Percentiles rank a stretch among this genome's conserved stretches.
Evolutionary conservation across 2,888 invertebrate genomes (phyloP).

Genomic region (Bombyx huttoni): DNA sequence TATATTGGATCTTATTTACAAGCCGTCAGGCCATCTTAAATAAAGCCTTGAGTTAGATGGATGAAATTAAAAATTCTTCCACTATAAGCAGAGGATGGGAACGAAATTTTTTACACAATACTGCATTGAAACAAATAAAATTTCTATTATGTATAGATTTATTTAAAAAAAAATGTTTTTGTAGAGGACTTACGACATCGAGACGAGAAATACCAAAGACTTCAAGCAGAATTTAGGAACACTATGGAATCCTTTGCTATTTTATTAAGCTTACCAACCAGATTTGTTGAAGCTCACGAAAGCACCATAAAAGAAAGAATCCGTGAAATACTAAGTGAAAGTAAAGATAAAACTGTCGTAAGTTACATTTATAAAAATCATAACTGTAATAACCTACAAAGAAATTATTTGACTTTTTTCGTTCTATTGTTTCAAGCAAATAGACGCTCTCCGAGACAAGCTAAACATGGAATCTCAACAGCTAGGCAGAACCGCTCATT

Average conservation of each 20-base stretch:
- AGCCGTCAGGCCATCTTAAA: no score
- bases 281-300: slow-evolving; percentile 85
- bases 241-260: slow-evolving; percentile 81
- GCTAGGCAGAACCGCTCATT: slow-evolving; percentile 76
- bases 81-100: no score
- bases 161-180: no score
- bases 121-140: no score
- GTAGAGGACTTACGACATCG: slow-evolving; percentile 78
- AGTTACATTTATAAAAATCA: slow-evolving; percentile 19
- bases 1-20: no score
- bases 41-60: no score
- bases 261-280: slow-evolving; percentile 77
- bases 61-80: no score
- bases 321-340: slow-evolving; percentile 81
- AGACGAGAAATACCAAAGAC: slow-evolving; percentile 78
- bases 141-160: no score
- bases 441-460: slow-evolving; percentile 83
- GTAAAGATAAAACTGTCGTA: slow-evolving; percentile 83
- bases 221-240: slow-evolving; percentile 78
- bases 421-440: slow-evolving; percentile 67
- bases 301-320: slow-evolving; percentile 84
- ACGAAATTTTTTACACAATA: no score
- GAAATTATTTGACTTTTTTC: slow-evolving; percentile 4
- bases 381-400: background rate
- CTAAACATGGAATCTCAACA: slow-evolving; percentile 81